Conservation (phyloP, 2,888 invertebrate species). For the Ormyrus nitidulus region DNA sequence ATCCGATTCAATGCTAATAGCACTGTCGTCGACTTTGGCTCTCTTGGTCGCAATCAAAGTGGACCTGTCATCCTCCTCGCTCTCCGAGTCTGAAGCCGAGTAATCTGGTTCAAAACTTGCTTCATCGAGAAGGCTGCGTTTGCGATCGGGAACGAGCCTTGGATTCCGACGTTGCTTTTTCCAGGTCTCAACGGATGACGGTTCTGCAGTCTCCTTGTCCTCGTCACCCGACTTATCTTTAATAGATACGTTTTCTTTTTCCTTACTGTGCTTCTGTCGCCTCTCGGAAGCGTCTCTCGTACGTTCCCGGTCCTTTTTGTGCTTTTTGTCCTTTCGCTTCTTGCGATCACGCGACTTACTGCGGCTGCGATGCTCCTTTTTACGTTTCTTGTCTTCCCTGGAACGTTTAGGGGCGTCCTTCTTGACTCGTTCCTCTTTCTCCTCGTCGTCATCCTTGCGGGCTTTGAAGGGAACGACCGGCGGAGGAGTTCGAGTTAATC, state of each 20-base stretch:
- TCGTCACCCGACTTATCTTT: slow-evolving; percentile 60
- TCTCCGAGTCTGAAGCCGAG: slow-evolving; percentile 82
- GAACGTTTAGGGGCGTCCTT: slow-evolving; percentile 33
- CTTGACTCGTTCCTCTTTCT: slow-evolving; percentile 62
- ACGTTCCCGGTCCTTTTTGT: slow-evolving; percentile 75
- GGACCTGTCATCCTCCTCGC: slow-evolving; percentile 76
- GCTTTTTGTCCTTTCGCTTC: slow-evolving; percentile 75
- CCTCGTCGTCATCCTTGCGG: slow-evolving; percentile 63
- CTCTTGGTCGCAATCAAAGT: slow-evolving; percentile 63
- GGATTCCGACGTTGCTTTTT: slow-evolving; percentile 66
- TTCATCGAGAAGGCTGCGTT: slow-evolving; percentile 84
- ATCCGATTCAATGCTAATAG: slow-evolving; percentile 65
- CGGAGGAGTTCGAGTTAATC: slow-evolving; percentile 69
- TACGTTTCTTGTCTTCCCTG: slow-evolving; percentile 67
- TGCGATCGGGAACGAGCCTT: slow-evolving; percentile 77
- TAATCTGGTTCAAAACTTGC: slow-evolving; percentile 86
- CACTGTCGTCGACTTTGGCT: slow-evolving; percentile 63
- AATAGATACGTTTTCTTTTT: slow-evolving; percentile 63
- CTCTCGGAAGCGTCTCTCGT: slow-evolving; percentile 63
- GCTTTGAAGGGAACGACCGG: slow-evolving; percentile 62
- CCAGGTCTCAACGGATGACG: not conserved
- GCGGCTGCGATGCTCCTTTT: slow-evolving; percentile 71
- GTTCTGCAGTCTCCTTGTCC: slow-evolving; percentile 24
- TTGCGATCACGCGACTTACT: slow-evolving; percentile 71
- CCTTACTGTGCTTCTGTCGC: slow-evolving; percentile 73